Percentiles rank a stretch among this genome's conserved stretches.
These are phyloP conservation scores for Emydocephalus ijimae DNA, from an alignment of 2,113 vertebrate genomes.

Conservation along the genomic window DNA sequence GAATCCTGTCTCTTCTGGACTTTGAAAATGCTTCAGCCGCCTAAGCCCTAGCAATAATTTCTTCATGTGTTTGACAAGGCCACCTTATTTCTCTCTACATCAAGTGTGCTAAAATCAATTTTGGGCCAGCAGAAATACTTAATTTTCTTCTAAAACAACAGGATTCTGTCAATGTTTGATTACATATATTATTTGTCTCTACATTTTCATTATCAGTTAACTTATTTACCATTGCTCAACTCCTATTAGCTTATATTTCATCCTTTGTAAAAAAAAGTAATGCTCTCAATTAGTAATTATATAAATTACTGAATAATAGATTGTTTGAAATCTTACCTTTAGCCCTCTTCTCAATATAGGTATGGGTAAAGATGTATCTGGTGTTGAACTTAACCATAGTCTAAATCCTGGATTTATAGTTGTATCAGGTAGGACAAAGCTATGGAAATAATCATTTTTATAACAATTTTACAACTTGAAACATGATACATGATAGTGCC, in stretches of 20 bases:
- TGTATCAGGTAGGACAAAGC: conserved; percentile 33
- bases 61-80: background rate
- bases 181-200: background rate
- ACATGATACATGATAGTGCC: background rate
- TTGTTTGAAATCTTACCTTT: conserved; percentile 58
- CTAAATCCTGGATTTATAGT: conserved; percentile 55
- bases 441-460: conserved; percentile 36
- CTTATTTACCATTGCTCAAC: background rate
- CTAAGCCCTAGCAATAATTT: background rate
- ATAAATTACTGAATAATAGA: background rate
- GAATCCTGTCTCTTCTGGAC: background rate
- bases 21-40: background rate
- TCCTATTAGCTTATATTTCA: background rate
- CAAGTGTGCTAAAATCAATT: background rate
- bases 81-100: background rate
- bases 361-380: conserved; percentile 53
- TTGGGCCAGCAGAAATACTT: background rate
- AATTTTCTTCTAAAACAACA: background rate
- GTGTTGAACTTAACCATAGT: conserved; percentile 63
- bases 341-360: conserved; percentile 61
- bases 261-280: background rate
- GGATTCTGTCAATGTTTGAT: background rate
- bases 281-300: background rate
- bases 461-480: background rate
- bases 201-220: background rate